Evolutionary conservation across 2,888 invertebrate genomes (phyloP), one percentile per base, ranked within the genome.

Genomic region (Apoderus coryli): DNA sequence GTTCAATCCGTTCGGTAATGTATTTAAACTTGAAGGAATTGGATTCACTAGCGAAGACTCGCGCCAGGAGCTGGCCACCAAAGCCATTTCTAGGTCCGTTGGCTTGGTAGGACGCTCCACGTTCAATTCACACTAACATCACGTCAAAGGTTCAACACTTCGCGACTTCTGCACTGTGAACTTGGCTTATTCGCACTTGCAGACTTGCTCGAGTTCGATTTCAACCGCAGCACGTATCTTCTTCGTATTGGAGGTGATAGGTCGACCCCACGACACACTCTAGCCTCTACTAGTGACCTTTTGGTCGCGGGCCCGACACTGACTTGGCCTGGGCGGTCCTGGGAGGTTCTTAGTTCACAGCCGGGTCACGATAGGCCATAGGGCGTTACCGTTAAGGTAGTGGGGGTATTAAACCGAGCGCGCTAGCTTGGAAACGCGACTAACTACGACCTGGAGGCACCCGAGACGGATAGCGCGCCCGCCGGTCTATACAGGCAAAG

Each of bases 61-160:
- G 40, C 70, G 66, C 69, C 70, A 70, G 46, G 69, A 69, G 47
- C 66, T 65, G 42, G 67, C 69, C 43, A 69, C 69, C 44, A 71
- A 54, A 40, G 69, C 65, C 69, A 71, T 71, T n/a, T n/a, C n/a
- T n/a, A n/a, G n/a, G n/a, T n/a, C n/a, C n/a, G n/a, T n/a, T n/a
- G n/a, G n/a, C n/a, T n/a, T n/a, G n/a, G n/a, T n/a, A n/a, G n/a
- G n/a, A n/a, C n/a, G n/a, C n/a, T n/a, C n/a, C n/a, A n/a, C n/a
- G n/a, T n/a, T n/a, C n/a, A n/a, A n/a, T n/a, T n/a, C n/a, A n/a
- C n/a, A n/a, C 36, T 39, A 39, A 38, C 39, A 41, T 41, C 41
- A 44, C 45, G 42, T 42, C 42, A 42, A 44, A 26, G 28, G 29
- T 36, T 34, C 37, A 34, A 32, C 34, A 37, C 34, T 34, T 29